Evolutionary conservation across 2,888 invertebrate species (phyloP), one percentile per base, ranked within the genome.

Genomic region (Petrolisthes manimaculis): DNA sequence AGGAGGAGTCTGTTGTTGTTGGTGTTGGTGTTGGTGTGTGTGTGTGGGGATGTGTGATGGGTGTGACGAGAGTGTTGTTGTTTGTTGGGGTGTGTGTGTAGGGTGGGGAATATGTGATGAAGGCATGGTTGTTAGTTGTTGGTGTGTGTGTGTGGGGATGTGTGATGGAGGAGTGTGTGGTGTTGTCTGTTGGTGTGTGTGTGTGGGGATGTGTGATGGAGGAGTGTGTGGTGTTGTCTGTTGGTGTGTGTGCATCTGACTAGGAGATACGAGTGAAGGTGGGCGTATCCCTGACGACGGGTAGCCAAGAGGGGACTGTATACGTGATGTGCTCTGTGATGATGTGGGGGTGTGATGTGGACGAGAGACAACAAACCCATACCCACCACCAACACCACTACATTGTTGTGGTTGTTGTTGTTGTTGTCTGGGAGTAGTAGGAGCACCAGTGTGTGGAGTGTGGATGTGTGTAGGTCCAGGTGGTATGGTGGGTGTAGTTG

Each of bases 211-310:
- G n/a, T n/a, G n/a, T n/a, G n/a, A n/a, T n/a, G n/a, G n/a, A n/a
- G n/a, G n/a, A n/a, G n/a, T n/a, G n/a, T n/a, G n/a, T n/a, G n/a
- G n/a, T n/a, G n/a, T n/a, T n/a, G n/a, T n/a, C n/a, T n/a, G n/a
- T n/a, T n/a, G n/a, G n/a, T n/a, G 77, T 67, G 84, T 67, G 61
- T 61, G 18, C 69, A 69, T 18, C 61, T 84, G 88, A 81, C 75
- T 80, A 86, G 85, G 67, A 12, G 87, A 54, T 53, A 51, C 75
- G 21, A 69, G 77, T 37, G 86, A 69, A 37, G 86, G 87, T 6
- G 88, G 88, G 56, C 88, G 84, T 53, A 88, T 88, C 12, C 88
- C 88, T 51, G 74, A 67, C 37, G 37, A 37, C 8, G 86, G 55
- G 83, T 88, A 88, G 55, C 74, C 75, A 14, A 37, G 37, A 37